Conservation (phyloP, 2,797 vertebrate species). For the Hoplostethus mediterraneus region DNA sequence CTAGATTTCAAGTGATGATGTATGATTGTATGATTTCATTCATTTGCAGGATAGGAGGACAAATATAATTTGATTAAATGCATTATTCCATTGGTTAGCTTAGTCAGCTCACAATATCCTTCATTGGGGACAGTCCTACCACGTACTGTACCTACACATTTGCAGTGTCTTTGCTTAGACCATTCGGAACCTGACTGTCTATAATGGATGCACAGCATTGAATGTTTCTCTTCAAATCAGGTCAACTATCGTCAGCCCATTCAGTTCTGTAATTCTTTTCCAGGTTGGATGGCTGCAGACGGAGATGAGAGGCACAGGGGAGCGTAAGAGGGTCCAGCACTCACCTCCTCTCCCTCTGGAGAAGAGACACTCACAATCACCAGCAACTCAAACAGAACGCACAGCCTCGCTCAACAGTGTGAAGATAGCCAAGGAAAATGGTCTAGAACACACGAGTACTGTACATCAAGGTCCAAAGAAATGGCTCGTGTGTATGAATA, state of each 20-base stretch:
- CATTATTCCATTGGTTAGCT: too few relatives aligned
- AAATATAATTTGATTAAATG: too few relatives aligned
- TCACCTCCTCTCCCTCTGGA: slow-evolving; percentile 47
- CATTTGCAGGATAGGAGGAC: too few relatives aligned
- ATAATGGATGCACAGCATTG: background rate
- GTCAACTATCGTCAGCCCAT: slow-evolving; percentile 16
- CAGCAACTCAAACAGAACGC: background rate
- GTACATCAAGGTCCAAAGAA: slow-evolving; percentile 32
- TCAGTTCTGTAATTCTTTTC: slow-evolving; percentile 44
- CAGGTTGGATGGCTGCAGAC: slow-evolving; percentile 50
- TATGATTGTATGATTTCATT: too few relatives aligned
- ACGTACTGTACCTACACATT: background rate
- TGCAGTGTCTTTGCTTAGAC: background rate
- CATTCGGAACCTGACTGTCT: background rate
- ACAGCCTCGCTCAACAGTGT: slow-evolving; percentile 19
- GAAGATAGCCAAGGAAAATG: slow-evolving; percentile 45
- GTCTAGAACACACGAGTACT: slow-evolving; percentile 42
- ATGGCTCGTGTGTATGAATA: slow-evolving; percentile 19
- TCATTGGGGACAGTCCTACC: background rate
- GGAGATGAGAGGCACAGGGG: slow-evolving; percentile 38
- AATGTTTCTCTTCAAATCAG: background rate
- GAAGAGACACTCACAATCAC: slow-evolving; percentile 30
- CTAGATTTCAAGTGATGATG: too few relatives aligned
- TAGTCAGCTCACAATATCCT: background rate
- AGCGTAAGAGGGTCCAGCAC: slow-evolving; percentile 2